A percentile compares a stretch with the other conserved stretches of the same genome.
Evolutionary conservation across 1,140 invertebrate genomes (phyloP).

Genomic region (Plodia interpunctella): DNA sequence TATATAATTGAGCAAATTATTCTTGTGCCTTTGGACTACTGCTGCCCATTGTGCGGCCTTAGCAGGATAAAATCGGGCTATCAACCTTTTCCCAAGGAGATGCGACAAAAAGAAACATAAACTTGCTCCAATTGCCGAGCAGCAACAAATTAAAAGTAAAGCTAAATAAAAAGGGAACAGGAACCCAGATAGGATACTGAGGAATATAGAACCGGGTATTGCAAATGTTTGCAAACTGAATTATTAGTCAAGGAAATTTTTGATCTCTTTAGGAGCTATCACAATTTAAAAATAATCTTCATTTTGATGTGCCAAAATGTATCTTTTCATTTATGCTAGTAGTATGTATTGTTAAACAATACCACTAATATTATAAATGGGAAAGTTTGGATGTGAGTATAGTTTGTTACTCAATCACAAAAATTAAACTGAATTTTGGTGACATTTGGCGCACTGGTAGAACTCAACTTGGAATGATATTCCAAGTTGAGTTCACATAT

Average conservation of each 20-base stretch:
- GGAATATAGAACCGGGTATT: conserved; percentile 98
- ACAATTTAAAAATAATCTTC: too few relatives aligned
- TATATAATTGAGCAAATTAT: conserved; percentile 97
- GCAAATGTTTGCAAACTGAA: conserved; percentile 98
- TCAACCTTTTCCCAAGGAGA: conserved; percentile 89
- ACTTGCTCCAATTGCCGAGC: conserved; percentile 96
- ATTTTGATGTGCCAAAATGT: too few relatives aligned
- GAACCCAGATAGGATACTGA: conserved; percentile 98
- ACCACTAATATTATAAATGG: too few relatives aligned
- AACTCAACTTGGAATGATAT: too few relatives aligned
- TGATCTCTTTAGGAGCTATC: too few relatives aligned
- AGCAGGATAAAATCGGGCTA: conserved; percentile 93
- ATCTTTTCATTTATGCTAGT: too few relatives aligned
- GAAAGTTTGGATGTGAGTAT: too few relatives aligned
- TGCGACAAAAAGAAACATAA: conserved; percentile 97
- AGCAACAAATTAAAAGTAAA: conserved; percentile 93
- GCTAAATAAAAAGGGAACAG: conserved; percentile 96
- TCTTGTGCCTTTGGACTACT: conserved; percentile 89
- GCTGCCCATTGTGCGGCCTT: conserved; percentile 90
- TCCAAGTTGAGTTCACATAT: too few relatives aligned
- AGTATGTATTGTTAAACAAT: too few relatives aligned
- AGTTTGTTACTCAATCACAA: too few relatives aligned
- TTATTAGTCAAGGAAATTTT: conserved; percentile 51
- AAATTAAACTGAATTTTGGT: too few relatives aligned
- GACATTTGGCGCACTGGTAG: too few relatives aligned